Evolutionary conservation across 2,888 invertebrate species (phyloP).

Genomic region (Cheilosia grossa): DNA sequence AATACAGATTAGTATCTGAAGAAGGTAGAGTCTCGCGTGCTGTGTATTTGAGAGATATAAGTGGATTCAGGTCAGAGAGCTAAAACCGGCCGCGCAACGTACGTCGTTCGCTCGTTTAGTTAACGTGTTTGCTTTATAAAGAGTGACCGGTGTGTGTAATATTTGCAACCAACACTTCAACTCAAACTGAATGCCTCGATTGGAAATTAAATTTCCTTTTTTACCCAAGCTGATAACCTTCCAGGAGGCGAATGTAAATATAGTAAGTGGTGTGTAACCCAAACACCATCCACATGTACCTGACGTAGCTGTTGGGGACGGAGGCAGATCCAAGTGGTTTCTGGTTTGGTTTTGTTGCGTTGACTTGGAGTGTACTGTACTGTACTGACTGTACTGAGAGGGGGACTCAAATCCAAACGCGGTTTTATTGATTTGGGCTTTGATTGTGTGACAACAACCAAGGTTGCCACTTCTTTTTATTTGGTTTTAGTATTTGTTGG

Average conservation of each 20-base stretch:
- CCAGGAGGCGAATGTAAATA: constrained; percentile 29
- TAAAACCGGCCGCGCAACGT: not conserved
- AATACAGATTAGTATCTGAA: constrained; percentile 35
- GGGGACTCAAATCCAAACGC: no score
- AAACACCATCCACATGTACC: not conserved
- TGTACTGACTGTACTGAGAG: no score
- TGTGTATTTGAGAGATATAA: constrained; percentile 7
- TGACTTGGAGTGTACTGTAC: no score
- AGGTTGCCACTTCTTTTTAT: no score
- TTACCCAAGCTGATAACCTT: constrained; percentile 53
- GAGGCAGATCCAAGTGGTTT: not conserved
- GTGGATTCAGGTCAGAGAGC: constrained; percentile 31
- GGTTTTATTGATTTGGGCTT: no score
- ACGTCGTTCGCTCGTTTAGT: not conserved
- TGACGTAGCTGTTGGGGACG: not conserved
- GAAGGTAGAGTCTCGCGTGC: constrained; percentile 5
- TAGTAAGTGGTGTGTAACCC: not conserved
- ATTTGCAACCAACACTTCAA: constrained; percentile 60
- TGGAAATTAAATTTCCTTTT: constrained; percentile 52
- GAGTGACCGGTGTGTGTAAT: constrained; percentile 24
- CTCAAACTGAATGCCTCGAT: constrained; percentile 23
- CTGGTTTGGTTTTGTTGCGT: not conserved
- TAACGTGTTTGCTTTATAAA: constrained; percentile 46
- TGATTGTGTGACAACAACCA: no score
- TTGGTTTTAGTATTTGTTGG: no score